Percentiles rank a stretch among this genome's conserved stretches.
Conservation (phyloP, 2,888 invertebrate species). For the Pecten maximus region DNA sequence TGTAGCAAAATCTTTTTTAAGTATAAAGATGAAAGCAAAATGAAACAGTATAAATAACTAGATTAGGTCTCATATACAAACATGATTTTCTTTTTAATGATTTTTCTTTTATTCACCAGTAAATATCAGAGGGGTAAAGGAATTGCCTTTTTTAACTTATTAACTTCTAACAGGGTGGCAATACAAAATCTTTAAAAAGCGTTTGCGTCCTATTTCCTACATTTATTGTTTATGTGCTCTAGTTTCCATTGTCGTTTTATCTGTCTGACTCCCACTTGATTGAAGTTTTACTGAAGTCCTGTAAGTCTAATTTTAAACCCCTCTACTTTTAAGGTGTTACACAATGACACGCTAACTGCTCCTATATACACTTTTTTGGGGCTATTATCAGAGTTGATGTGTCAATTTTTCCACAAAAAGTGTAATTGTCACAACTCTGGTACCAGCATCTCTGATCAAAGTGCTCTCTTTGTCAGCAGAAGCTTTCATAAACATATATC, state of each 20-base stretch:
- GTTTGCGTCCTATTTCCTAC: background rate
- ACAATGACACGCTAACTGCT: background rate
- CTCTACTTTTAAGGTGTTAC: background rate
- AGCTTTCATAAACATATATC: background rate
- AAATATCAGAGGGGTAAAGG: too few species aligned
- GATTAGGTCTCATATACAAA: background rate
- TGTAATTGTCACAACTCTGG: background rate
- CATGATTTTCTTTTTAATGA: background rate
- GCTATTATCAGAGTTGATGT: background rate
- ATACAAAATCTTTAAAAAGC: background rate
- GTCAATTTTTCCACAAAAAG: constrained; percentile 30
- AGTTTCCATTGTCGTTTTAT: background rate
- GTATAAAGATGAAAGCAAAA: too few species aligned
- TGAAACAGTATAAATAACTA: too few species aligned
- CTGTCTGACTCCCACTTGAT: background rate
- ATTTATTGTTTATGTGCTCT: background rate
- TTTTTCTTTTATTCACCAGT: background rate
- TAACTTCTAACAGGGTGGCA: background rate
- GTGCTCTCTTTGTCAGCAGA: background rate
- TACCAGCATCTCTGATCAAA: background rate
- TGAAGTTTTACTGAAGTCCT: background rate
- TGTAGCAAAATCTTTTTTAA: too few species aligned
- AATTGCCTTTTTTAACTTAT: background rate
- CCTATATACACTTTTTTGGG: background rate
- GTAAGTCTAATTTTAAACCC: background rate